These are phyloP conservation scores for Microcebus lehilahytsara DNA, from an alignment of 2,113 vertebrate genomes.

Conservation along the genomic window DNA sequence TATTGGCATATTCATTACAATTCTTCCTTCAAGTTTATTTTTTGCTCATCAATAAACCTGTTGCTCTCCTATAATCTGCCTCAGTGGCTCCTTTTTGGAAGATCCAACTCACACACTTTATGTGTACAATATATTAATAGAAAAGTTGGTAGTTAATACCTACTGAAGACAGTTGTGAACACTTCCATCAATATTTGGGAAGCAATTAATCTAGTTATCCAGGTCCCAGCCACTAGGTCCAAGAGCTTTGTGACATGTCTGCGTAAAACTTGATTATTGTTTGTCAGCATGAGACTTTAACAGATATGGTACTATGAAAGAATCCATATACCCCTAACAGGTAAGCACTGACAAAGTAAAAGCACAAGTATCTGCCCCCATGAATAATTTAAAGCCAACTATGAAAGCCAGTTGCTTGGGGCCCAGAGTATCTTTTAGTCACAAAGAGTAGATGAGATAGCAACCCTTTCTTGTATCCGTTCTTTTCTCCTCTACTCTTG, in stretches of 20 bases:
- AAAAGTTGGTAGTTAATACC: not conserved
- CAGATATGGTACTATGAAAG: not conserved
- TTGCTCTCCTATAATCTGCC: not conserved
- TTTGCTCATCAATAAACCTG: slow-evolving; percentile 19
- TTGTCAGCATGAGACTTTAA: not conserved
- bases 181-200: not conserved
- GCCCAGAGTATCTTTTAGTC: not conserved
- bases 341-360: not conserved
- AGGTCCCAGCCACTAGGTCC: not conserved
- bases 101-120: not conserved
- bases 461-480: not conserved
- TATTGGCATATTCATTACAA: not conserved
- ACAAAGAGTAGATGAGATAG: not conserved
- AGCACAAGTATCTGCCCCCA: not conserved
- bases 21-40: not conserved
- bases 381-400: not conserved
- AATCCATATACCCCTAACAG: not conserved
- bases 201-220: not conserved
- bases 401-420: not conserved
- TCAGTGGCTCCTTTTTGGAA: not conserved
- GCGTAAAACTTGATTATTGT: not conserved
- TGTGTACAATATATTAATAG: not conserved
- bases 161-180: not conserved
- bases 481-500: not conserved
- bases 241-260: not conserved